Evolutionary conservation across 2,888 invertebrate species (phyloP), one percentile per base, ranked within the genome.

Genomic region (Tenthredo notha): DNA sequence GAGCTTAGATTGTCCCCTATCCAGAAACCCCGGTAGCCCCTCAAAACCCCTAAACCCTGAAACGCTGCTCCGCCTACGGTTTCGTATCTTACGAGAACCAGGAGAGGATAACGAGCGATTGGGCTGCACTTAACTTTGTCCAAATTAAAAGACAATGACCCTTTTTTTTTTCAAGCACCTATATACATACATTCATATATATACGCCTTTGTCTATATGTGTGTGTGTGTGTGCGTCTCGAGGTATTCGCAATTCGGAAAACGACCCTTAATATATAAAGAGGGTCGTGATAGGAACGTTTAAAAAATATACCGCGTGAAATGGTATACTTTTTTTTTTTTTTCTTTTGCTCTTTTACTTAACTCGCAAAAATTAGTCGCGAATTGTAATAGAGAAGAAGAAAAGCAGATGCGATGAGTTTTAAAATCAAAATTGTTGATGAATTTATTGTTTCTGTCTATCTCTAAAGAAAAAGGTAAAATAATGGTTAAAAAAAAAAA

Each of bases 1-100:
- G 88, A 89, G 89, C 89, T 87, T 86, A 86, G 88, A 89, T 89
- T 87, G 88, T 86, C 87, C 83, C 83, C 84, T 54, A 25, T 54
- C 78, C 33, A 12, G 18, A 29, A 70, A 29, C 78, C 54, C 54
- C 70, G 4, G 70, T 67, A 33, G 67, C 33, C 67, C 67, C 33
- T 67, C 33, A 7, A 67, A 25, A 37, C 61, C 58, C 80, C 37
- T 50, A 61, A 58, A 21, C 58, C 40, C 37, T 18, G 33, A 58
- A 80, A 37, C 58, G 15, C 37, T 15, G 33, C 58, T 61, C 77
- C 43, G 75, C 33, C 21, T 18, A 58, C 61, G 37, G 40, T 77
- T 74, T 33, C 78, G 21, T 80, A 80, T 80, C 78, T 80, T 61
- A 80, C 80, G 80, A 80, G 40, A 40, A 80, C 37, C 58, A 80